Conservation (phyloP, 2,888 invertebrate species). For the Rhabditophanes sp. region DNA sequence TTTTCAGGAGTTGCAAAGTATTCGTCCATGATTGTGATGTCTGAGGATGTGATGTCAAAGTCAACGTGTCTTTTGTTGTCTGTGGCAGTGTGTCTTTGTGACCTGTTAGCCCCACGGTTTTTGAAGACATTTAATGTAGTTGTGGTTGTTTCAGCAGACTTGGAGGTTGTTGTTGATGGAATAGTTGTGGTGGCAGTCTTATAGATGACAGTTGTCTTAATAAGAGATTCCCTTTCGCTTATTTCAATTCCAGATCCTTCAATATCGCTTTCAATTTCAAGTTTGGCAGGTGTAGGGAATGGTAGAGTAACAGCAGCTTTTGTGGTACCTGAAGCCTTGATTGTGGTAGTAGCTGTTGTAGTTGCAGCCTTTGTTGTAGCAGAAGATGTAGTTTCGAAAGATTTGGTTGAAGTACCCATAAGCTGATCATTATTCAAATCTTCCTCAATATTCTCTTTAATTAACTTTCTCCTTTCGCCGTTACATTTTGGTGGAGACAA, state of each 20-base stretch:
- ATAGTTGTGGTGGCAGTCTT: not conserved
- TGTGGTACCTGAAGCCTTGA: not conserved
- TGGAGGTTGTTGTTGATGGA: conserved; percentile 11
- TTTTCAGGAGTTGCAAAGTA: conserved; percentile 12
- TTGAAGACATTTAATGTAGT: conserved; percentile 7
- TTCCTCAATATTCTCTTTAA: conserved; percentile 8
- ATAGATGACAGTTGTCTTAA: too few species aligned
- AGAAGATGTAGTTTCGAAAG: not conserved
- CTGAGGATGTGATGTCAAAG: conserved; percentile 36
- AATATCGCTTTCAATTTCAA: too few species aligned
- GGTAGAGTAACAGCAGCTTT: conserved; percentile 3
- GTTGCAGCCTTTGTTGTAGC: conserved; percentile 5
- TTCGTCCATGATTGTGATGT: conserved; percentile 34
- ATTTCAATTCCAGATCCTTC: too few species aligned
- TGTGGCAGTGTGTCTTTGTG: too few species aligned
- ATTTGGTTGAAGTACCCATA: conserved; percentile 5
- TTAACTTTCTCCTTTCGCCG: conserved; percentile 1
- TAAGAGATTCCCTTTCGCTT: too few species aligned
- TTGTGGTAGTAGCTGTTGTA: conserved; percentile 6
- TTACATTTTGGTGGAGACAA: conserved; percentile 17
- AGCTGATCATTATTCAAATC: conserved; percentile 16
- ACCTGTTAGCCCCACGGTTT: too few species aligned
- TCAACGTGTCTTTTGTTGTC: too few species aligned
- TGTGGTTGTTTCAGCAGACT: conserved; percentile 2
- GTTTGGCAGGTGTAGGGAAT: conserved; percentile 1